A percentile compares a stretch with the other conserved stretches of the same genome.
Conservation (phyloP, 2,888 invertebrate genomes). For the Xestobium rufovillosum region DNA sequence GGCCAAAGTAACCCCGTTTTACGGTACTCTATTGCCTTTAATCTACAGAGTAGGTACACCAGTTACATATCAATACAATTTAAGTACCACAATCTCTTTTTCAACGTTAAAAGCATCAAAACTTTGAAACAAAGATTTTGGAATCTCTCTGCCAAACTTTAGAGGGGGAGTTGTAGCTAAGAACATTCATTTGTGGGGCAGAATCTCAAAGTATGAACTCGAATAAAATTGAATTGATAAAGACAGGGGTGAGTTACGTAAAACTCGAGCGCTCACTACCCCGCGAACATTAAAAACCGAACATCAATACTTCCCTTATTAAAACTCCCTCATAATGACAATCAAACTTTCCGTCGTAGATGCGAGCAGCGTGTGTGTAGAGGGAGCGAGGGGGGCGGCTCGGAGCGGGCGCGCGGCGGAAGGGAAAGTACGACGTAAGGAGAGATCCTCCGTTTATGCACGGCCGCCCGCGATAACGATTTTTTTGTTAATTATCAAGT, state of each 20-base stretch:
- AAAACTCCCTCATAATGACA: conserved; percentile 44
- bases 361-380: conserved; percentile 10
- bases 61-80: too few species aligned
- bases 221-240: too few species aligned
- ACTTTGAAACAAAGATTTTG: too few species aligned
- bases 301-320: conserved; percentile 45
- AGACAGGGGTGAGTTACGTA: not conserved
- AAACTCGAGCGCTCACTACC: not conserved
- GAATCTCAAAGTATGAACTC: too few species aligned
- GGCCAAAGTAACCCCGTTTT: too few species aligned
- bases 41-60: too few species aligned
- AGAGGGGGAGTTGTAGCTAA: too few species aligned
- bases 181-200: too few species aligned
- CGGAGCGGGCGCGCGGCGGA: conserved; percentile 21
- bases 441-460: conserved; percentile 44
- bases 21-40: too few species aligned
- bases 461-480: conserved; percentile 46
- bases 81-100: too few species aligned
- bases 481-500: conserved; percentile 47
- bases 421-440: conserved; percentile 32
- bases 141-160: too few species aligned
- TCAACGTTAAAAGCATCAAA: too few species aligned
- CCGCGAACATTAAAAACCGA: conserved; percentile 42
- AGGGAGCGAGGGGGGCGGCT: conserved; percentile 20
- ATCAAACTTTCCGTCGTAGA: conserved; percentile 32